phyloP scores from a whole-genome alignment of 1,140 invertebrate species.

The Bombus difficillimus region DNA sequence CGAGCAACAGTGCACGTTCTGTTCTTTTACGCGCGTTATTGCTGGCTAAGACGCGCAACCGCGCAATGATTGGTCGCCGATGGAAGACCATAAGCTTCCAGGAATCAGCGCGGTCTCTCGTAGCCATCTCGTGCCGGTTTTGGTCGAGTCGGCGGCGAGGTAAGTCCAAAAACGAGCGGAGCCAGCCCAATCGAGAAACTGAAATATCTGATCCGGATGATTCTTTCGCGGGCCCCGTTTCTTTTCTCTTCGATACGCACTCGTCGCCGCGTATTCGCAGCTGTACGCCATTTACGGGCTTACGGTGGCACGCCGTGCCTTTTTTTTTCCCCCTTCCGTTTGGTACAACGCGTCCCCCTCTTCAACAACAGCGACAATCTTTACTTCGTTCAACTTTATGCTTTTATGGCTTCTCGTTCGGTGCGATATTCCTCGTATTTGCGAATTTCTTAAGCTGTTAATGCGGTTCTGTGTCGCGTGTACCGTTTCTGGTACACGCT shows the following conservation, averaged over 20 bases:
- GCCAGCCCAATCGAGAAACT: slow-evolving; percentile 53
- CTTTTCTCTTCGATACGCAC: slow-evolving; percentile 47
- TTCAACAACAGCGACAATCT: background rate
- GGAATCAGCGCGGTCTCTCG: slow-evolving; percentile 9
- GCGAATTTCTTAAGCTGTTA: no score
- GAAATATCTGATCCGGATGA: slow-evolving; percentile 71
- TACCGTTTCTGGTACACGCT: no score
- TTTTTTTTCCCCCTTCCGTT: background rate
- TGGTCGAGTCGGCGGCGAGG: slow-evolving; percentile 33
- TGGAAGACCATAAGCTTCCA: slow-evolving; percentile 36
- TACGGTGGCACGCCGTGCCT: background rate
- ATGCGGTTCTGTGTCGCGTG: no score
- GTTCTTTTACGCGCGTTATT: background rate
- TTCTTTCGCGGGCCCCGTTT: slow-evolving; percentile 65
- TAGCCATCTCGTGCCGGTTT: slow-evolving; percentile 40
- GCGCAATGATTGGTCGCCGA: background rate
- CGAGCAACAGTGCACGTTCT: background rate
- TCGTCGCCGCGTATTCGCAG: slow-evolving; percentile 33
- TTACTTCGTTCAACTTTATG: background rate
- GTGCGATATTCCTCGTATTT: no score
- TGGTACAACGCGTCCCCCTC: background rate
- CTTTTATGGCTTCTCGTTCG: background rate
- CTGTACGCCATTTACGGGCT: slow-evolving; percentile 51
- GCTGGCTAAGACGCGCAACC: slow-evolving; percentile 29
- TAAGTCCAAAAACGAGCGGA: slow-evolving; percentile 68